Evolutionary conservation across 2,888 invertebrate species (phyloP).

Genomic region (Lepidochrysops patricia): DNA sequence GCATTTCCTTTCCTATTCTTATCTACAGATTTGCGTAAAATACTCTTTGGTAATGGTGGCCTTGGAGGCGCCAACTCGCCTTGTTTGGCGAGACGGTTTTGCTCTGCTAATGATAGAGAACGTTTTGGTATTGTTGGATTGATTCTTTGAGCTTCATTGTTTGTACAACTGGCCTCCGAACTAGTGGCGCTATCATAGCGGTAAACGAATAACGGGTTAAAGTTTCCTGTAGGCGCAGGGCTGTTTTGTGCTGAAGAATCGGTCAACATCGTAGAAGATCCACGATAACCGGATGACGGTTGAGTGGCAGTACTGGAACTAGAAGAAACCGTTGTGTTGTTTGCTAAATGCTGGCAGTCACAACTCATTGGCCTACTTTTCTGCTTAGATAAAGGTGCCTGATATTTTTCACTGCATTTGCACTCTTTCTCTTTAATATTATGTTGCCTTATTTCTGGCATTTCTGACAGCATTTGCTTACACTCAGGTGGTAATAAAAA

Average conservation of each 20-base stretch:
- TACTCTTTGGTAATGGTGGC: constrained; percentile 82
- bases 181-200: constrained; percentile 85
- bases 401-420: constrained; percentile 56
- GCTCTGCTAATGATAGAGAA: constrained; percentile 77
- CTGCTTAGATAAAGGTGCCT: constrained; percentile 63
- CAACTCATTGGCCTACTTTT: constrained; percentile 76
- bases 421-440: constrained; percentile 73
- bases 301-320: constrained; percentile 84
- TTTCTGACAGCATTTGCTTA: constrained; percentile 83
- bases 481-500: constrained; percentile 91
- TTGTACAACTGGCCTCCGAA: constrained; percentile 81
- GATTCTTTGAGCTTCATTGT: constrained; percentile 61
- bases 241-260: constrained; percentile 84
- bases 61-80: constrained; percentile 78
- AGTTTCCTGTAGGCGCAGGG: constrained; percentile 74
- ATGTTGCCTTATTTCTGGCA: constrained; percentile 83
- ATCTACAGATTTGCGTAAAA: constrained; percentile 78
- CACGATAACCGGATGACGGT: constrained; percentile 89
- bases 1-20: constrained; percentile 67
- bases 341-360: constrained; percentile 71
- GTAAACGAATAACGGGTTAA: constrained; percentile 86
- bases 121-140: constrained; percentile 79
- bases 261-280: constrained; percentile 87
- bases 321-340: constrained; percentile 76
- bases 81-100: constrained; percentile 54